Conservation (phyloP, 2,888 invertebrate genomes). For the Trissolcus japonicus region DNA sequence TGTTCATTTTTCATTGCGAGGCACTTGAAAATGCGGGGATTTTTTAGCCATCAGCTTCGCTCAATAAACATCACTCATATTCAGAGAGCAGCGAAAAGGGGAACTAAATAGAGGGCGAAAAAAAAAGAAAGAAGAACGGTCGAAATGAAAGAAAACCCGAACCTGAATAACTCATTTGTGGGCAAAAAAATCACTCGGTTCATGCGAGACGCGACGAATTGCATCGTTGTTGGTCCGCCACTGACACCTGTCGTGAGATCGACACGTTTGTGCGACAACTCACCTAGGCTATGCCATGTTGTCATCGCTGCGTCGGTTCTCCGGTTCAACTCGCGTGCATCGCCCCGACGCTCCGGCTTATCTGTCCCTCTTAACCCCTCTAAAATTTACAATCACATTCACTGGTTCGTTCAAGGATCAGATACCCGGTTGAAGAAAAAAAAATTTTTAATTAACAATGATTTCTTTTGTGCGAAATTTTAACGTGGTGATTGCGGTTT, state of each 20-base stretch:
- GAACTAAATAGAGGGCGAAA: background rate
- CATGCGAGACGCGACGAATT: too few relatives aligned
- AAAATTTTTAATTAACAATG: too few relatives aligned
- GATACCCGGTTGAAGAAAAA: background rate
- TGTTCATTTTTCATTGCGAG: conserved; percentile 26
- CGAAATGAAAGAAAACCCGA: conserved; percentile 1
- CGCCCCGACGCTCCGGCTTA: conserved; percentile 11
- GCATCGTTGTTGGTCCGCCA: too few relatives aligned
- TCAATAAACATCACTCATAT: conserved; percentile 24
- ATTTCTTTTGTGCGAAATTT: too few relatives aligned
- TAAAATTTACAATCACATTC: background rate
- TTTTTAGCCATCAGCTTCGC: conserved; percentile 19
- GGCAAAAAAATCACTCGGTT: too few relatives aligned
- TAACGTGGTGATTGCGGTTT: background rate
- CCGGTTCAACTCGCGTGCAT: conserved; percentile 26
- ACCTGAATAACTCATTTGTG: too few relatives aligned
- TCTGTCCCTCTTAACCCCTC: background rate
- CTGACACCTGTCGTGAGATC: conserved; percentile 38
- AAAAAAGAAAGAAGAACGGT: background rate
- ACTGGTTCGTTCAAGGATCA: background rate
- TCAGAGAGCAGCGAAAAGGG: conserved; percentile 1
- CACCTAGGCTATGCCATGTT: conserved; percentile 40
- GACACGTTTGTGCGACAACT: conserved; percentile 13
- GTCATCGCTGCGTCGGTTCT: conserved; percentile 23
- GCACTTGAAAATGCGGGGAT: conserved; percentile 17